Conservation (phyloP, 2,113 vertebrate species). For the Pleuronectes platessa region DNA sequence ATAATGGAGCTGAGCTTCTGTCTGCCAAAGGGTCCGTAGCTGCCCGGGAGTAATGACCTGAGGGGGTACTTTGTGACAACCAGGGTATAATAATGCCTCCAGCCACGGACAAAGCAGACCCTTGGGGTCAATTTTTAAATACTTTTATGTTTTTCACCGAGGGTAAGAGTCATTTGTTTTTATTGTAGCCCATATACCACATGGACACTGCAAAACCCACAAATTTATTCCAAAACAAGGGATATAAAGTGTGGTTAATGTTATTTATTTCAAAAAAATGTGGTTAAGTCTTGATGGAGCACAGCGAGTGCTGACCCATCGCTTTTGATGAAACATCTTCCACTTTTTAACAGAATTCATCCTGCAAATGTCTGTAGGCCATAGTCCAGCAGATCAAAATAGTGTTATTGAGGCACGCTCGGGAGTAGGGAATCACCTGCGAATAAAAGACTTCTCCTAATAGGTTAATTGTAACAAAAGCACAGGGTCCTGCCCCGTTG, state of each 20-base stretch:
- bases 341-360: constrained; percentile 47
- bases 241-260: constrained; percentile 39
- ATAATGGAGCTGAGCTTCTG: constrained; percentile 82
- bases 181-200: constrained; percentile 70
- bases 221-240: constrained; percentile 52
- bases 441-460: constrained; percentile 72
- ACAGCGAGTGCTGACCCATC: constrained; percentile 16
- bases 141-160: constrained; percentile 84
- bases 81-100: constrained; percentile 85
- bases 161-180: constrained; percentile 83
- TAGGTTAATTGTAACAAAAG: constrained; percentile 80
- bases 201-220: constrained; percentile 34
- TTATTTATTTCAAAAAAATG: constrained; percentile 51
- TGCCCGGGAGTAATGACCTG: constrained; percentile 85
- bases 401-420: constrained; percentile 51
- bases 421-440: constrained; percentile 68
- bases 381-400: constrained; percentile 57
- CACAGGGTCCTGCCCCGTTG: constrained; percentile 72
- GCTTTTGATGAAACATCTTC: constrained; percentile 52
- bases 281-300: constrained; percentile 36
- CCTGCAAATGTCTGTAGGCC: constrained; percentile 58
- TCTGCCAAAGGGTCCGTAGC: constrained; percentile 81
- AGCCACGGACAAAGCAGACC: constrained; percentile 86
- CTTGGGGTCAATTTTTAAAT: constrained; percentile 87
- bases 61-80: constrained; percentile 86